phyloP scores from a whole-genome alignment of 2,888 invertebrate species.

The Pammene aurita region DNA sequence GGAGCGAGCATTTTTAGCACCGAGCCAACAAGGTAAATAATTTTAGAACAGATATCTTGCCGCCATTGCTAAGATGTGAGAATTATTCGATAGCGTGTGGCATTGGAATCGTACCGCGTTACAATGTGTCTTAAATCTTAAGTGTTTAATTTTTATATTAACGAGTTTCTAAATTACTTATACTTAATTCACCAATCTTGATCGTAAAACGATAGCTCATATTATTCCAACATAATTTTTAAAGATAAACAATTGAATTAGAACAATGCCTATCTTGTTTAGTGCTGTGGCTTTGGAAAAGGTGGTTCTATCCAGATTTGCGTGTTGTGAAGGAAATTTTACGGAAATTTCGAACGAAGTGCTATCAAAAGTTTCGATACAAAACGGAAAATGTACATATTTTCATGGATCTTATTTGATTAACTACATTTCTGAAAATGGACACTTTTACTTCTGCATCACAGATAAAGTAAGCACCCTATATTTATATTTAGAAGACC shows the following conservation, averaged over 20 bases:
- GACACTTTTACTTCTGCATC: conserved; percentile 94
- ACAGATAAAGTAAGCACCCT: conserved; percentile 91
- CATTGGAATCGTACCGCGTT: conserved; percentile 37
- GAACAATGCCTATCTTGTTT: conserved; percentile 93
- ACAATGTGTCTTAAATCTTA: conserved; percentile 7
- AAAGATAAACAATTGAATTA: not conserved
- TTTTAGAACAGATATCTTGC: conserved; percentile 62
- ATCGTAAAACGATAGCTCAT: not conserved
- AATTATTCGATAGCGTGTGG: conserved; percentile 49
- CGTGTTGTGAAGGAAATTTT: conserved; percentile 96
- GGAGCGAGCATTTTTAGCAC: conserved; percentile 57
- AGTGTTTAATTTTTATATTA: conserved; percentile 5
- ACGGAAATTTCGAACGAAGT: conserved; percentile 95
- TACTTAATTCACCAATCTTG: not conserved
- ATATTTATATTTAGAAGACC: not conserved
- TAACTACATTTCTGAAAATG: conserved; percentile 92
- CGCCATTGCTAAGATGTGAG: conserved; percentile 52
- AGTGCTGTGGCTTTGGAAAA: conserved; percentile 92
- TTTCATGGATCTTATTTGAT: conserved; percentile 86
- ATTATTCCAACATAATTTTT: not conserved
- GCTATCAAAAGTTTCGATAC: conserved; percentile 88
- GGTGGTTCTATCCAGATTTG: conserved; percentile 91
- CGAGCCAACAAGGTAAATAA: conserved; percentile 59
- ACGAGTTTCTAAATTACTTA: too few relatives aligned
- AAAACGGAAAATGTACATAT: conserved; percentile 94